Evolutionary conservation across 2,888 invertebrate species (phyloP).

Genomic region (Latrodectus elegans): DNA sequence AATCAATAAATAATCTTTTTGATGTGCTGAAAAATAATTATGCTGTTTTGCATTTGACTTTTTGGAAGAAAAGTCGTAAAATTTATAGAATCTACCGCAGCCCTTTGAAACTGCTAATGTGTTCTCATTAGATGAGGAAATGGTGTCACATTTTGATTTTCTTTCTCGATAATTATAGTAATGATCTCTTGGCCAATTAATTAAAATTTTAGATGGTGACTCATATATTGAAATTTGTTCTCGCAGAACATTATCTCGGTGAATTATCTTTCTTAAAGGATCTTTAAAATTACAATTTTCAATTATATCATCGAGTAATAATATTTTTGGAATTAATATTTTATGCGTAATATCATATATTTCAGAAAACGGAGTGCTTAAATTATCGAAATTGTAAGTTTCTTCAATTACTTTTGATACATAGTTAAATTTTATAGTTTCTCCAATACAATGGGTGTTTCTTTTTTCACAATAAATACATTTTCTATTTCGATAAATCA

Average conservation of each 20-base stretch:
- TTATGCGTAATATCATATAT: slow-evolving; percentile 50
- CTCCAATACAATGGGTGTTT: neutral
- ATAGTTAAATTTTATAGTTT: neutral
- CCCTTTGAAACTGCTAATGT: too few species aligned
- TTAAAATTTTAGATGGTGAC: neutral
- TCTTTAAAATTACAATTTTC: neutral
- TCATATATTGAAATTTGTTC: neutral
- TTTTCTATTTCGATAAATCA: neutral
- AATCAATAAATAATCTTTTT: too few species aligned
- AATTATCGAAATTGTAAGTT: slow-evolving; percentile 33
- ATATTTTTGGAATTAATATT: neutral
- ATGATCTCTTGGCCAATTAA: neutral
- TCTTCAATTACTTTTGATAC: neutral
- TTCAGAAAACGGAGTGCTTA: slow-evolving; percentile 51
- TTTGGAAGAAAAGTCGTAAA: too few species aligned
- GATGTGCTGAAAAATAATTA: too few species aligned
- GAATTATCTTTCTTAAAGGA: neutral
- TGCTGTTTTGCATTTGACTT: too few species aligned
- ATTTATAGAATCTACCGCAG: too few species aligned
- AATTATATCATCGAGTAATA: neutral
- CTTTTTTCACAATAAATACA: neutral
- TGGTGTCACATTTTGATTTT: too few species aligned
- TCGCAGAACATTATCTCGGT: neutral
- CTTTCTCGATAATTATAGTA: too few species aligned
- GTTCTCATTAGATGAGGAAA: too few species aligned